Evolutionary conservation across 2,113 vertebrate species (phyloP).

Genomic region (Clinocottus analis): DNA sequence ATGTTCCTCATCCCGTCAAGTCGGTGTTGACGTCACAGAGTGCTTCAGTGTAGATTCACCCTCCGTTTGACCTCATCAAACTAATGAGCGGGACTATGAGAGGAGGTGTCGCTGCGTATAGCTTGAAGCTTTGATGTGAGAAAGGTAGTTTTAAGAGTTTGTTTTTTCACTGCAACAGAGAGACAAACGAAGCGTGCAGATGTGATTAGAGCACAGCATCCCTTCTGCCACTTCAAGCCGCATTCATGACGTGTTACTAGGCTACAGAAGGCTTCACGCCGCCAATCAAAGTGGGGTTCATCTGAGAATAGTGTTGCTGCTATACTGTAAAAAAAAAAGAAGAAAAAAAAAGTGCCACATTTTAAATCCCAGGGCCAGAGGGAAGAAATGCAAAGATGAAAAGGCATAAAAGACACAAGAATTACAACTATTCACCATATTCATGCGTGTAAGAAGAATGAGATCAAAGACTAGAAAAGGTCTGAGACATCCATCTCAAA

Average conservation of each 20-base stretch:
- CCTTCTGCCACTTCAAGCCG: constrained; percentile 33
- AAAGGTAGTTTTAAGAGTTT: constrained; percentile 7
- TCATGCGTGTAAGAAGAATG: constrained; percentile 23
- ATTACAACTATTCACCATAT: background rate
- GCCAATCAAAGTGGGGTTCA: constrained; percentile 39
- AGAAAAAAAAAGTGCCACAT: background rate
- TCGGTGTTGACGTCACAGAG: background rate
- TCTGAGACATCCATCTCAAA: constrained; percentile 21
- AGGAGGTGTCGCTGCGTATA: constrained; percentile 9
- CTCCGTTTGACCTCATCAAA: constrained; percentile 33
- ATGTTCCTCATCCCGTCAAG: background rate
- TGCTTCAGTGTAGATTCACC: background rate
- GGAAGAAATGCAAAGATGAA: background rate
- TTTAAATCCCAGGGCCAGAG: background rate
- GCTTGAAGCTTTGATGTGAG: constrained; percentile 42
- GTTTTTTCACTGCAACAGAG: background rate
- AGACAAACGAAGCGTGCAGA: background rate
- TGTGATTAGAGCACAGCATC: constrained; percentile 20
- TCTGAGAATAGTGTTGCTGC: constrained; percentile 14
- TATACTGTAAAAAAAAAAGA: no score
- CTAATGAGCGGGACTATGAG: constrained; percentile 39
- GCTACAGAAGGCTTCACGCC: constrained; percentile 53
- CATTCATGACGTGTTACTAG: constrained; percentile 66
- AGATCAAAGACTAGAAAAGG: background rate
- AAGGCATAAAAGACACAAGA: background rate